Percentiles rank a stretch among this genome's conserved stretches.
phyloP scores from a whole-genome alignment of 1,140 invertebrate species.

The Drosophila subobscura region DNA sequence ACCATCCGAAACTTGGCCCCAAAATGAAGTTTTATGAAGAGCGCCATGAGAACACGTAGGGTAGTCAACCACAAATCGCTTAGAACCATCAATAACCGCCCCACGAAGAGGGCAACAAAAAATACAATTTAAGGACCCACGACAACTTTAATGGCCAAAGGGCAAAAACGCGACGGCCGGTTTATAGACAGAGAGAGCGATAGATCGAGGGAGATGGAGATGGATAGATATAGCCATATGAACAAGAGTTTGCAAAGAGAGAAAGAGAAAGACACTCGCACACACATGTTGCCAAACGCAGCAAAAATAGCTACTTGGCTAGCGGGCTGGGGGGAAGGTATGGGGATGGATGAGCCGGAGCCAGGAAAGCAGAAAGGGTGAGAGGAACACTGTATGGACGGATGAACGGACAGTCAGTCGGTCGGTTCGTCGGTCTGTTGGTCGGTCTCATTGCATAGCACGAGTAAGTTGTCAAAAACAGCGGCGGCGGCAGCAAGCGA shows the following conservation, averaged over 20 bases:
- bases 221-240: conserved; percentile 10
- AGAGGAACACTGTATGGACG: conserved; percentile 13
- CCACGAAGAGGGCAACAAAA: conserved; percentile 44
- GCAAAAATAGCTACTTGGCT: conserved; percentile 24
- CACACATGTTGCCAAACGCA: conserved; percentile 68
- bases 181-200: conserved; percentile 1
- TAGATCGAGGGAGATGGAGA: background rate
- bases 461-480: conserved; percentile 77
- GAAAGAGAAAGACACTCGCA: conserved; percentile 21
- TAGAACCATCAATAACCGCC: conserved; percentile 36
- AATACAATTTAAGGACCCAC: conserved; percentile 44
- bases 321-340: background rate
- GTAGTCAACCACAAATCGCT: conserved; percentile 26
- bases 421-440: conserved; percentile 4
- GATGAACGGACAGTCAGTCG: conserved; percentile 4
- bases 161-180: conserved; percentile 38
- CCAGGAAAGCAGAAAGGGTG: background rate
- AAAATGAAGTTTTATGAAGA: conserved; percentile 19
- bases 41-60: conserved; percentile 29
- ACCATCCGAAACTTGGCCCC: conserved; percentile 1
- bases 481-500: conserved; percentile 30
- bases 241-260: background rate
- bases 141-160: conserved; percentile 56
- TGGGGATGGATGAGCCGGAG: background rate
- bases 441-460: conserved; percentile 35